These are phyloP conservation scores for Parascotia fuliginaria DNA, from an alignment of 2,888 invertebrate species.

Conservation along the genomic window DNA sequence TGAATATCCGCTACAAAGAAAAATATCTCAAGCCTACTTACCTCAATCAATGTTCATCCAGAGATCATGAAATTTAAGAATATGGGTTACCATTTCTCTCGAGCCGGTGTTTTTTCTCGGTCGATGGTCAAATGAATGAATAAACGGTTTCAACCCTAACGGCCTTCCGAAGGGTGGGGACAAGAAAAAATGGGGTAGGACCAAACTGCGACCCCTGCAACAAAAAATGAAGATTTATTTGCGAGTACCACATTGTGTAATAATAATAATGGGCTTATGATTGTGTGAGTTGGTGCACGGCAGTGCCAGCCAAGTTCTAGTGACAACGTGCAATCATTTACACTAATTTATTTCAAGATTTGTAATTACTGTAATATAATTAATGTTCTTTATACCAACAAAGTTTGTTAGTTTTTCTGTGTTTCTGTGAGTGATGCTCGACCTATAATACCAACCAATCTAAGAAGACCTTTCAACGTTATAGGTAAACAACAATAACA, in stretches of 20 bases:
- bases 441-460: too few species aligned
- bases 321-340: background rate
- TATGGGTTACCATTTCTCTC: slow-evolving; percentile 40
- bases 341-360: background rate
- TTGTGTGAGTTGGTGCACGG: slow-evolving; percentile 46
- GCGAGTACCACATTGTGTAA: slow-evolving; percentile 60
- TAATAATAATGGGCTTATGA: slow-evolving; percentile 61
- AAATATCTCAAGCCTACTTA: slow-evolving; percentile 13
- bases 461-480: too few species aligned
- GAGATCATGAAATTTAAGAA: slow-evolving; percentile 43
- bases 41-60: slow-evolving; percentile 35
- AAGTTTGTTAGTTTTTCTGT: too few species aligned
- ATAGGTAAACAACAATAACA: too few species aligned
- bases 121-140: slow-evolving; percentile 59
- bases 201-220: slow-evolving; percentile 62
- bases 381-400: too few species aligned
- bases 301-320: slow-evolving; percentile 21
- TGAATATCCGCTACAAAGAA: slow-evolving; percentile 10
- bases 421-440: too few species aligned
- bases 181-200: slow-evolving; percentile 58
- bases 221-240: slow-evolving; percentile 82
- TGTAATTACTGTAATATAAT: too few species aligned
- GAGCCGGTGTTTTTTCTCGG: slow-evolving; percentile 40
- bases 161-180: slow-evolving; percentile 60
- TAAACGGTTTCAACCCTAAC: slow-evolving; percentile 41